Evolutionary conservation across 1,140 invertebrate species (phyloP), one percentile per base, ranked within the genome.

Genomic region (Drosophila suzukii): DNA sequence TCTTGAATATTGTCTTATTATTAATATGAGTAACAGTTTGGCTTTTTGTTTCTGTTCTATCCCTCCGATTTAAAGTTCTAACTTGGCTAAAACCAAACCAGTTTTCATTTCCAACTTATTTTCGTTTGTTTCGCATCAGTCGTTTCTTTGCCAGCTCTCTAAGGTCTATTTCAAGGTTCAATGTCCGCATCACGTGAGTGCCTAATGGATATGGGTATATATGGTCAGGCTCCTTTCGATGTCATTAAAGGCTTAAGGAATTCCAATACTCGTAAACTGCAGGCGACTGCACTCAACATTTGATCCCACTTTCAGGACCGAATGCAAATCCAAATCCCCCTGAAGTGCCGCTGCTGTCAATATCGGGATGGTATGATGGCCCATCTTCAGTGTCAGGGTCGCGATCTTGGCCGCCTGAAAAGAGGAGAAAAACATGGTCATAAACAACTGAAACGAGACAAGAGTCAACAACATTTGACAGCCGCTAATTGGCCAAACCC

Each of bases 21-120:
- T 88, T 86, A 86, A 88, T 88, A 79, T 79, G 75, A 88, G 83
- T 88, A 74, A 86, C 83, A 86, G 79, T 83, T 76, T 60, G 70
- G 83, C 73, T 51, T 53, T 68, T 30, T 50, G 36, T 67, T 67
- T 47, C 30, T 7, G 7, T 38, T 61, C 13, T 41, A 34, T 27
- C 17, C 43, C 66, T 51, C 59, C 77, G 81, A 85, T 81, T 84
- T 79, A 88, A 41, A 59, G 83, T 83, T 88, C 83, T 86, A 81
- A 86, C 78, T 84, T 85, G 68, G 78, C 81, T 71, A 79, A 88
- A 86, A 79, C 71, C 83, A 86, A 86, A 86, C 83, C 83, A 86
- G 83, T 86, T 86, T 86, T 72, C 83, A 86, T 88, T 88, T 88
- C 75, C 78, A 82, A 79, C 78, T 88, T 86, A 82, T 76, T 88